These are phyloP conservation scores for Epinotia brunnichana DNA, from an alignment of 2,888 invertebrate genomes.

Conservation along the genomic window DNA sequence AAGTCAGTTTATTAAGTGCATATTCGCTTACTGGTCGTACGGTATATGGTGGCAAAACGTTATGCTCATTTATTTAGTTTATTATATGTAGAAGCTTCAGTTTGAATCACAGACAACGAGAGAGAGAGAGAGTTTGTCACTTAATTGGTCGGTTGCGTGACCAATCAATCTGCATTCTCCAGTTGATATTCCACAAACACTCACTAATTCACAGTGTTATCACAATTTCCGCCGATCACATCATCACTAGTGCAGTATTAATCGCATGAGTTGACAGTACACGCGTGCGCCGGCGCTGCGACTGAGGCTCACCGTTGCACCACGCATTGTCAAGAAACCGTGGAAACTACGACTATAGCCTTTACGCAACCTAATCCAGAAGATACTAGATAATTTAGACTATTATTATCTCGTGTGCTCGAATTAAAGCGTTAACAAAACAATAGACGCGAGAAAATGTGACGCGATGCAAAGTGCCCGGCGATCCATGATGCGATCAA, in stretches of 20 bases:
- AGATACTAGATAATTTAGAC: constrained; percentile 72
- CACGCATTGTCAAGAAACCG: constrained; percentile 78
- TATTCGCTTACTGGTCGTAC: background rate
- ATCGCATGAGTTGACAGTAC: constrained; percentile 69
- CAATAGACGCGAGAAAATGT: constrained; percentile 43
- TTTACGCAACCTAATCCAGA: constrained; percentile 78
- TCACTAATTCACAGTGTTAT: constrained; percentile 34
- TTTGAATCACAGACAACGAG: constrained; percentile 11
- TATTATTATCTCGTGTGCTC: constrained; percentile 60
- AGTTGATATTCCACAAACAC: constrained; percentile 25
- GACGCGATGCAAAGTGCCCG: constrained; percentile 35
- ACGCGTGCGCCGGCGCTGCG: constrained; percentile 75
- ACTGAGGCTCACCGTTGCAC: constrained; percentile 72
- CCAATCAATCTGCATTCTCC: constrained; percentile 37
- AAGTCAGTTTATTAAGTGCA: background rate
- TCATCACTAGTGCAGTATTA: constrained; percentile 53
- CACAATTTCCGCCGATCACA: constrained; percentile 47
- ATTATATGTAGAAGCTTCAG: background rate
- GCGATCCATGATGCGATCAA: constrained; percentile 41
- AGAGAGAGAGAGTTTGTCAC: background rate
- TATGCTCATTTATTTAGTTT: background rate
- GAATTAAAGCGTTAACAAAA: constrained; percentile 45
- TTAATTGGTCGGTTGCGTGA: background rate
- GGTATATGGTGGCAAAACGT: constrained; percentile 6
- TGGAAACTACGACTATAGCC: constrained; percentile 71